Evolutionary conservation across 2,888 invertebrate genomes (phyloP).

Genomic region (Dolichomitus sp.): DNA sequence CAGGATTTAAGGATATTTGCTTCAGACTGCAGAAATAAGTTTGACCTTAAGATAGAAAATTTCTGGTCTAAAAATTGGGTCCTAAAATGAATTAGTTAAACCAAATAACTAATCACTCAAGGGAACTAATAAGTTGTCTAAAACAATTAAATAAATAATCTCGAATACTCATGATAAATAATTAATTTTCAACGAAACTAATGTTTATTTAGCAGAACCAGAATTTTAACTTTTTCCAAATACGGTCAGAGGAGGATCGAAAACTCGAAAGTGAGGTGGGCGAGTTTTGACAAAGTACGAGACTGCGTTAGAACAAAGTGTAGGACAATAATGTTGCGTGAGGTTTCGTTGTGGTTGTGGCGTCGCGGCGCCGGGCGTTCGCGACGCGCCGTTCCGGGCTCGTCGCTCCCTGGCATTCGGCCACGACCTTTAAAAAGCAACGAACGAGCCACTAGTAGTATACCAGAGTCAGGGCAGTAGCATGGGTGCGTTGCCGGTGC

Average conservation of each 20-base stretch:
- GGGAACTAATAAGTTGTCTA: too few relatives aligned
- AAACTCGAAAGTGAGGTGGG: not conserved
- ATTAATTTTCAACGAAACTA: too few relatives aligned
- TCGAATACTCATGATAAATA: too few relatives aligned
- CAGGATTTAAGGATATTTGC: too few relatives aligned
- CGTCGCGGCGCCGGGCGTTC: slow-evolving; percentile 58
- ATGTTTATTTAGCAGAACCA: not conserved
- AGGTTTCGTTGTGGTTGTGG: slow-evolving; percentile 22
- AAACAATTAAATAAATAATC: too few relatives aligned
- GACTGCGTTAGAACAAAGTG: slow-evolving; percentile 44
- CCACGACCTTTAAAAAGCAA: slow-evolving; percentile 64
- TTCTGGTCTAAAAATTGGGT: too few relatives aligned
- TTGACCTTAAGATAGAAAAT: too few relatives aligned
- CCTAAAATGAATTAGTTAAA: too few relatives aligned
- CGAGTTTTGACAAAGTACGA: slow-evolving; percentile 28
- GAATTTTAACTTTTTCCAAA: not conserved
- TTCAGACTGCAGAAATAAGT: too few relatives aligned
- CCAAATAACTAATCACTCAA: too few relatives aligned
- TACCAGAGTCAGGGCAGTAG: not conserved
- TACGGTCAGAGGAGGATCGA: not conserved
- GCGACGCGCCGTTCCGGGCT: slow-evolving; percentile 54
- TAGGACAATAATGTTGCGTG: slow-evolving; percentile 22
- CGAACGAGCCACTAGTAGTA: slow-evolving; percentile 28
- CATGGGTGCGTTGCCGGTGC: slow-evolving; percentile 12
- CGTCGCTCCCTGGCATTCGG: slow-evolving; percentile 64